Evolutionary conservation across 1,140 invertebrate genomes (phyloP).

Genomic region (Rhagoletis zephyria): DNA sequence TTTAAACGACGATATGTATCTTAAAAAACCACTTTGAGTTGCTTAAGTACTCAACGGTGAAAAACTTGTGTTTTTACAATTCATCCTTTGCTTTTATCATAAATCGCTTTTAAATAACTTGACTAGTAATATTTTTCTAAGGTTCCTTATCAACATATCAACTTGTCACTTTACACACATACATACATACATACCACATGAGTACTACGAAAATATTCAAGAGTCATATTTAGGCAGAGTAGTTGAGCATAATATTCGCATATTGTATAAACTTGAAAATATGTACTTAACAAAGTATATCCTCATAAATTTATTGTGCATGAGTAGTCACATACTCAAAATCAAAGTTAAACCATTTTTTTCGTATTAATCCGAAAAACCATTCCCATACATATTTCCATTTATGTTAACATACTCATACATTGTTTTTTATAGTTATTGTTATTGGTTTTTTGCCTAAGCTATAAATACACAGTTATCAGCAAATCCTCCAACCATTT

Average conservation of each 20-base stretch:
- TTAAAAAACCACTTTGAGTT: no score
- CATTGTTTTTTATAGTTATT: slow-evolving; percentile 45
- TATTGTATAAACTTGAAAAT: neutral
- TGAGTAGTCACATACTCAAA: neutral
- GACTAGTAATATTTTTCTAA: no score
- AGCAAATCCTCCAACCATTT: slow-evolving; percentile 28
- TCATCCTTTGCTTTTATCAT: no score
- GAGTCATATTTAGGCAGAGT: neutral
- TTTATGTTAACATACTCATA: slow-evolving; percentile 15
- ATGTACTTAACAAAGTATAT: no score
- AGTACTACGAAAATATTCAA: neutral
- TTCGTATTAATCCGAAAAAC: neutral
- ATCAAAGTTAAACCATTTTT: neutral
- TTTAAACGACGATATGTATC: no score
- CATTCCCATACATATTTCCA: slow-evolving; percentile 26
- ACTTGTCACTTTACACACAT: neutral
- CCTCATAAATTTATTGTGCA: neutral
- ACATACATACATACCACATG: neutral
- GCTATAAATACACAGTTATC: slow-evolving; percentile 46
- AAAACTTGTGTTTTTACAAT: no score
- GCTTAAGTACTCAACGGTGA: no score
- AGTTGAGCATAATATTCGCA: neutral
- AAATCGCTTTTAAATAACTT: no score
- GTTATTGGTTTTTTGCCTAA: slow-evolving; percentile 19
- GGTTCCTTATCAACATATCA: no score